These are phyloP conservation scores for Solea solea DNA, from an alignment of 2,113 vertebrate species.

Conservation along the genomic window DNA sequence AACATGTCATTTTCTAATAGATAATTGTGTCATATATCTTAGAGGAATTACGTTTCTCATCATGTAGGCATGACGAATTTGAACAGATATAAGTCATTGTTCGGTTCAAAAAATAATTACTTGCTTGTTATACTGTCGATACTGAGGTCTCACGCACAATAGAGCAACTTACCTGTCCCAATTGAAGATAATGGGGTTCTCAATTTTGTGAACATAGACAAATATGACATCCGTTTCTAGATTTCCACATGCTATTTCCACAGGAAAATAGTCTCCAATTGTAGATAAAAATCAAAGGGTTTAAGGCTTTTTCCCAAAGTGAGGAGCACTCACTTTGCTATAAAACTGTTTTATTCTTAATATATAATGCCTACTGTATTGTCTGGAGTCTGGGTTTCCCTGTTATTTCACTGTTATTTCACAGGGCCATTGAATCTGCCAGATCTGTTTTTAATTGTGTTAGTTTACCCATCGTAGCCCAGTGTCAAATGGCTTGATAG, in stretches of 20 bases:
- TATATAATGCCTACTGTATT: background rate
- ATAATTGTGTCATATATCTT: conserved; percentile 2
- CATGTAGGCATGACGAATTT: background rate
- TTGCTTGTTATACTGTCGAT: too few species aligned
- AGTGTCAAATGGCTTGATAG: too few species aligned
- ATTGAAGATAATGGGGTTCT: conserved; percentile 1
- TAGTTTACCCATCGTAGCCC: too few species aligned
- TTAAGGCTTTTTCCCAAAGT: background rate
- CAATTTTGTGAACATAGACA: conserved; percentile 6
- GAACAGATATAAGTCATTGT: too few species aligned
- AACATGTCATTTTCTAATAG: conserved; percentile 11
- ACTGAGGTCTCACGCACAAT: background rate
- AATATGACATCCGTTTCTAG: background rate
- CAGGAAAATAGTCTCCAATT: background rate
- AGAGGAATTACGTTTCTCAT: background rate
- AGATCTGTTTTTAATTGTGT: background rate
- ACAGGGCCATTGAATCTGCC: background rate
- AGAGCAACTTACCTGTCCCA: background rate
- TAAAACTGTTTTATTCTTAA: background rate
- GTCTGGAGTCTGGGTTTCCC: background rate
- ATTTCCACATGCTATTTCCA: background rate
- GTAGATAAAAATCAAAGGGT: background rate
- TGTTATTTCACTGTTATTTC: background rate
- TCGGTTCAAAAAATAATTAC: too few species aligned
- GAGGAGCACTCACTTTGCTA: background rate